Evolutionary conservation across 2,888 invertebrate species (phyloP).

Genomic region (Sarcophaga caerulescens): DNA sequence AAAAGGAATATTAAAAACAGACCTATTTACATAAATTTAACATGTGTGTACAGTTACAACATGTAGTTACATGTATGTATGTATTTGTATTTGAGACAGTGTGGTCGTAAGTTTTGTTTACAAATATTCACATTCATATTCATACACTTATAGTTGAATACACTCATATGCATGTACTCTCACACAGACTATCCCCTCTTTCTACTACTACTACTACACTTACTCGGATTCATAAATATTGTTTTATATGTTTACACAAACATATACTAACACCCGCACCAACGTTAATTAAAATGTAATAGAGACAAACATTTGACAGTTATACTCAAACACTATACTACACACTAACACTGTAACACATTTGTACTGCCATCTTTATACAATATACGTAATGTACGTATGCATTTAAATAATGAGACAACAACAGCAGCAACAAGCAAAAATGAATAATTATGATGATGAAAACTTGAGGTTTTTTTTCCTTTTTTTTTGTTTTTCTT

Average conservation of each 20-base stretch:
- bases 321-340: not conserved
- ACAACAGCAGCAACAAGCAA: not conserved
- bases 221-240: not conserved
- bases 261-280: not conserved
- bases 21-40: conserved; percentile 19
- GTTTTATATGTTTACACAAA: not conserved
- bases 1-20: conserved; percentile 14
- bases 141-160: not conserved
- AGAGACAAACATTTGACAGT: not conserved
- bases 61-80: no score
- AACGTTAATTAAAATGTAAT: conserved; percentile 14
- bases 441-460: conserved; percentile 23
- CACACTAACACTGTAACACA: not conserved
- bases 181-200: not conserved
- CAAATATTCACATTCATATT: not conserved
- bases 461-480: not conserved
- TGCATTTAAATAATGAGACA: not conserved
- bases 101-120: not conserved
- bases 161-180: not conserved
- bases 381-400: not conserved
- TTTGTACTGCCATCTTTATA: no score
- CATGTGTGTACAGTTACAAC: not conserved
- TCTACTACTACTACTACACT: not conserved
- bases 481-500: not conserved
- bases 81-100: no score